A percentile compares a stretch with the other conserved stretches of the same genome.
These are phyloP conservation scores for Ceramica pisi DNA, from an alignment of 2,888 invertebrate species.

Conservation along the genomic window DNA sequence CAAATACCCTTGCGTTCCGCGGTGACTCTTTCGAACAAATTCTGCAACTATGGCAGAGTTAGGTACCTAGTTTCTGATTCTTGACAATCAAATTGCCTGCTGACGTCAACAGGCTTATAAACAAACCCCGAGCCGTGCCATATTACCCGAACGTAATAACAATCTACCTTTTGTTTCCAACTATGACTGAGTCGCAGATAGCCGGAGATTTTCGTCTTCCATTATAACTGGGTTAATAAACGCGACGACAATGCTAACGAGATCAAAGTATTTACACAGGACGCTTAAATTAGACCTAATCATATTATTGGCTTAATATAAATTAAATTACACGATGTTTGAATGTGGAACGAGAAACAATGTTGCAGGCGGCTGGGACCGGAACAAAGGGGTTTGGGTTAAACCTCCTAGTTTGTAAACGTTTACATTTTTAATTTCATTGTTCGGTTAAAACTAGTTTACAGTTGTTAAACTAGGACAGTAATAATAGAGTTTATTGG, in stretches of 20 bases:
- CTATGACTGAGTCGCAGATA: conserved; percentile 34
- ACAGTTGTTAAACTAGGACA: not conserved
- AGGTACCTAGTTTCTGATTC: too few relatives aligned
- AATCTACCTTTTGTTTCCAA: conserved; percentile 57
- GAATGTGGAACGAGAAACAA: conserved; percentile 62
- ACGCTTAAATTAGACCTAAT: conserved; percentile 79
- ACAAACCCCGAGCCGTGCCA: not conserved
- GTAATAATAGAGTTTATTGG: conserved; percentile 8
- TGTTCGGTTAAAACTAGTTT: conserved; percentile 8
- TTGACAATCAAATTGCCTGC: not conserved
- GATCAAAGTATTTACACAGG: conserved; percentile 82
- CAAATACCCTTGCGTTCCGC: too few relatives aligned
- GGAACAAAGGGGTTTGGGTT: conserved; percentile 34
- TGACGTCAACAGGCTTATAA: not conserved
- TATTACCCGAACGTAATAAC: conserved; percentile 41
- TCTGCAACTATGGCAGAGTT: too few relatives aligned
- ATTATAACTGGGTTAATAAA: conserved; percentile 71
- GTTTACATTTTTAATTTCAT: conserved; percentile 28
- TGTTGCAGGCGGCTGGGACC: conserved; percentile 57
- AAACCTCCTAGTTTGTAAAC: conserved; percentile 33
- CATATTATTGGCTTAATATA: conserved; percentile 75
- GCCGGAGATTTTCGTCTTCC: conserved; percentile 55
- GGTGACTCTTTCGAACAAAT: too few relatives aligned
- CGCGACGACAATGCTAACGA: conserved; percentile 72
- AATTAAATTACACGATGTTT: conserved; percentile 75